Conservation (phyloP, 2,113 vertebrate species). For the Hippocampus guttulatus region DNA sequence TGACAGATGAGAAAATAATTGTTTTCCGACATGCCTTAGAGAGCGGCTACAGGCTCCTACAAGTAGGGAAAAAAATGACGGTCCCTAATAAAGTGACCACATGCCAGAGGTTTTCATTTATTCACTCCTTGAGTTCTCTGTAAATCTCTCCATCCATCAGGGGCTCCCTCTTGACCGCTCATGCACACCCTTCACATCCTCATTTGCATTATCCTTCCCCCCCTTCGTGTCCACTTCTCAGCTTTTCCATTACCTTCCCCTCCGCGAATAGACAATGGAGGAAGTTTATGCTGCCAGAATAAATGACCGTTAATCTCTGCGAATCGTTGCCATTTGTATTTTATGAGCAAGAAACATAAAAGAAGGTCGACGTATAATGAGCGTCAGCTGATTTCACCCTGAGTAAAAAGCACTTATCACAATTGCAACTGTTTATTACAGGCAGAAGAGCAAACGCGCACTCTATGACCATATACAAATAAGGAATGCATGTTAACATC, state of each 20-base stretch:
- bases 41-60: background rate
- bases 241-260: background rate
- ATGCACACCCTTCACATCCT: slow-evolving; percentile 26
- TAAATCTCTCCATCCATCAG: slow-evolving; percentile 31
- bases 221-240: slow-evolving; percentile 6
- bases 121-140: slow-evolving; percentile 16
- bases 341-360: slow-evolving; percentile 30
- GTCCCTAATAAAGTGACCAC: background rate
- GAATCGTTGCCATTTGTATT: slow-evolving; percentile 37
- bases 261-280: background rate
- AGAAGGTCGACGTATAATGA: slow-evolving; percentile 27
- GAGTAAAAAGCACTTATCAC: background rate
- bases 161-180: slow-evolving; percentile 1
- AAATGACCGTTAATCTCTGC: slow-evolving; percentile 34
- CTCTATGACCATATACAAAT: background rate
- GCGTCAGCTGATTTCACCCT: background rate
- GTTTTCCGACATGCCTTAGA: slow-evolving; percentile 1
- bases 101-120: slow-evolving; percentile 31
- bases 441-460: background rate
- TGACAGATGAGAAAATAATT: slow-evolving; percentile 10
- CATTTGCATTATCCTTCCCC: slow-evolving; percentile 23
- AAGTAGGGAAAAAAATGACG: background rate
- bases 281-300: slow-evolving; percentile 45
- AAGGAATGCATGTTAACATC: slow-evolving; percentile 40
- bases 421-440: background rate